Evolutionary conservation across 2,888 invertebrate species (phyloP), one percentile per base, ranked within the genome.

Genomic region (Sphecodes monilicornis): DNA sequence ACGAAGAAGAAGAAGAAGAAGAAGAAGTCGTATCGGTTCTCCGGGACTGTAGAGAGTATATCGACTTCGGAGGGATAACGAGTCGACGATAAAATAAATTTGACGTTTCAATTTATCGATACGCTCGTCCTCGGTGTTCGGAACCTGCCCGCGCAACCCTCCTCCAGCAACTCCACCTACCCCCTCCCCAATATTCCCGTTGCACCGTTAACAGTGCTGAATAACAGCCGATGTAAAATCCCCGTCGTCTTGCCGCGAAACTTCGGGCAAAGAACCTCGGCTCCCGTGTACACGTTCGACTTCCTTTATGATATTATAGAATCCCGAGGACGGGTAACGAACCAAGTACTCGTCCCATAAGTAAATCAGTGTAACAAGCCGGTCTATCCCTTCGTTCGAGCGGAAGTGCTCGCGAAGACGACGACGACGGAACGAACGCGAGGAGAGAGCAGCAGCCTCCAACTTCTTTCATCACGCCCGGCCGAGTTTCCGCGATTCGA

Each of bases 311-410:
- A 89, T 89, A 88, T 88, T 80, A 82, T 57, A 82, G 83, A 88
- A 86, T 88, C 86, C 69, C 81, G 84, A 82, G 83, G 82, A 86
- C 84, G 78, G 85, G 90, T 90, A 90, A 90, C 90, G 90, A 90
- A 90, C 89, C 88, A 89, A 90, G 86, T 86, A 88, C 78, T 82
- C 82, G 86, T 79, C 82, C 87, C 86, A 80, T 90, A 91, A 88
- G 87, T 85, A 88, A 91, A 91, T 90, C 88, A 91, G 87, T 86
- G 88, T 89, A 91, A 88, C 91, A 91, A 90, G 87, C 86, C 88
- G 85, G 85, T 85, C 82, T 84, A 87, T 83, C 84, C 84, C 80
- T 75, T 69, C 81, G 82, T 84, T 90, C 88, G 85, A 90, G 90
- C 88, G 90, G 88, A 89, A 90, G 57, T 29, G 87, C 85, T 82